Base-by-base conservation (phyloP, 2,797 vertebrate species). In the Ctenopoma multispine region DNA sequence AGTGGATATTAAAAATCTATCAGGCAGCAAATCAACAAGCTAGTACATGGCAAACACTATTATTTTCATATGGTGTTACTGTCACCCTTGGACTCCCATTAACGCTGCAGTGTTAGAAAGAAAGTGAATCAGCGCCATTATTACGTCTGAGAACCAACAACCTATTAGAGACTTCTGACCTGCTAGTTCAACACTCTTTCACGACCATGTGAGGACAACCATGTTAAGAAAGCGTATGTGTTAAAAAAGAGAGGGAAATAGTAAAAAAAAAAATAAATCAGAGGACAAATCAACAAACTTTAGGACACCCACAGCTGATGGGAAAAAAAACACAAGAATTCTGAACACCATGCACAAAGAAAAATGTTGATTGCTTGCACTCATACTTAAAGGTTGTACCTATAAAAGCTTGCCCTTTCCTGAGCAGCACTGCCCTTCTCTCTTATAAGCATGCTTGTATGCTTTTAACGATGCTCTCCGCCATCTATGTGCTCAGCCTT, bases 1-100 rank as follows among this genome's bases (percentile, higher is more conserved):
- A 74, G 77, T 90, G 82, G 91, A 90, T 92, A 91, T 93, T 92
- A 92, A 93, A 92, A 92, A 88, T 86, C 82, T 85, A 90, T 89
- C 83, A 91, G 78, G 79, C 80, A 71, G 84, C 82, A 90, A 80
- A 86, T 91, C 85, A 87, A 84, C 83, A 86, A 91, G 82, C 77
- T 76, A 63, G 55, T 84, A 89, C 73, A 82, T 67, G 77, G 88
- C 69, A 88, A 89, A 85, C 60, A 79, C 72, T 88, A 82, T 93
- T 88, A 90, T 94, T 93, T 93, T 92, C 89, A 85, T 85, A 86
- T 71, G 78, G 81, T 78, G 76, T 83, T 84, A 79, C 60, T 63
- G 80, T 91, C 86, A 93, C 90, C 90, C 79, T 69, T 89, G 77
- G 46, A 71, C 87, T 87, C 69, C 77, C 75, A 86, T 92, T 91